Evolutionary conservation across 1,140 invertebrate species (phyloP), one percentile per base, ranked within the genome.

Genomic region (Chionoecetes opilio): DNA sequence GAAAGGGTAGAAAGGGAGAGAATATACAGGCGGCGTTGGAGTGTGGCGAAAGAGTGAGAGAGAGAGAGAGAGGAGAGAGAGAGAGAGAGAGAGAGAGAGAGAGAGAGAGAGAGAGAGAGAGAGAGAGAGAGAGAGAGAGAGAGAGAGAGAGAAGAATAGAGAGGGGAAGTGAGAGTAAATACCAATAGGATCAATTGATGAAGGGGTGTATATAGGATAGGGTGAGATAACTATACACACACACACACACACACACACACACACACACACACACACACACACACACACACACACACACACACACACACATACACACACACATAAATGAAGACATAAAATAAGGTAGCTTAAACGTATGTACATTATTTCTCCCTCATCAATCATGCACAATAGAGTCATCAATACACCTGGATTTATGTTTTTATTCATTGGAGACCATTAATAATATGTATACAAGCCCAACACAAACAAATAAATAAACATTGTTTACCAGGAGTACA

Each of bases 111-210:
- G 63, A 75, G 63, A n/a, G n/a, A n/a, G 63, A 75, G 63, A n/a
- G 63, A 75, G 63, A 75, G 63, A 75, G 63, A 75, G 63, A 75
- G 63, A 75, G 63, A 75, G 63, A 75, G 85, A 87, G 85, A 87
- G 31, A 87, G 31, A 87, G 85, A 35, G 85, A 87, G n/a, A 35
- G 31, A 35, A 26, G 11, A 9, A 35, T 1, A 87, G 85, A 35
- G 32, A 87, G 6, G 21, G 85, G 26, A 14, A 37, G 85, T 87
- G 3, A 26, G 17, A 34, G 17, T 38, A 87, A 38, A 38, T 17
- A 87, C 29, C 11, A n/a, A 21, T 26, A n/a, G 9, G 32, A 37
- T 34, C 32, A 87, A 87, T 87, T 87, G 85, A 35, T 34, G 85
- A 0, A 84, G 37, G 85, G 21, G n/a, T 87, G 35, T 87, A 87